Base-by-base conservation (phyloP, 1,140 invertebrate species). In the Fopius arisanus region DNA sequence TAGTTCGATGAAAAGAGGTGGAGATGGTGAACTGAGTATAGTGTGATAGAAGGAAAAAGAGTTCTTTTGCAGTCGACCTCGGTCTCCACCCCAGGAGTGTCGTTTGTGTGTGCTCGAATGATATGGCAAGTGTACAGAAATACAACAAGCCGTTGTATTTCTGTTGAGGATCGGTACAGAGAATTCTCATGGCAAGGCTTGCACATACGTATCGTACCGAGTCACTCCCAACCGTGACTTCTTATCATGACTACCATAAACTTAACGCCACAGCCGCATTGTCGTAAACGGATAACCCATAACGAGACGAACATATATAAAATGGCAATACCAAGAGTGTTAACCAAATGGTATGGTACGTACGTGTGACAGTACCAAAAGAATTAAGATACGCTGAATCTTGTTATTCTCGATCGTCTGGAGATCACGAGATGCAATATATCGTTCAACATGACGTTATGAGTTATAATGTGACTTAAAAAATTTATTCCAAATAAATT, bases 211-310 rank as follows among this genome's bases (percentile, higher is more conserved):
- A 59, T 59, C 19, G 1, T 40, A 26, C 37, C 12, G 70, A 40
- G 33, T 19, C 21, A 51, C 16, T 29, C 54, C 28, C 62, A 9
- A 40, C 41, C 67, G 26, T 48, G 51, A 16, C 51, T 40, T 31
- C 70, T 72, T 65, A 72, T 72, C 70, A 72, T 62, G 59, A 65
- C 70, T 43, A 63, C 31, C 70, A 72, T 41, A 72, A 65, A 73
- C 66, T 69, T 69, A 23, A 69, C 67, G 41, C 67, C 48, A 48
- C 43, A 59, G 23, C 19, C 54, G 68, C 66, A 75, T 75, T 75
- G 73, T 75, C 73, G 73, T 75, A 75, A 75, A 75, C 66, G 73
- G 73, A 75, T 75, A 70, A 67, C 73, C 73, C 65, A 75, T 71
- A 71, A 75, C 73, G 73, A 71, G 73, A 71, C 67, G 29, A 31